Evolutionary conservation across 2,113 vertebrate species (phyloP).

Genomic region (Stictonetta naevosa): DNA sequence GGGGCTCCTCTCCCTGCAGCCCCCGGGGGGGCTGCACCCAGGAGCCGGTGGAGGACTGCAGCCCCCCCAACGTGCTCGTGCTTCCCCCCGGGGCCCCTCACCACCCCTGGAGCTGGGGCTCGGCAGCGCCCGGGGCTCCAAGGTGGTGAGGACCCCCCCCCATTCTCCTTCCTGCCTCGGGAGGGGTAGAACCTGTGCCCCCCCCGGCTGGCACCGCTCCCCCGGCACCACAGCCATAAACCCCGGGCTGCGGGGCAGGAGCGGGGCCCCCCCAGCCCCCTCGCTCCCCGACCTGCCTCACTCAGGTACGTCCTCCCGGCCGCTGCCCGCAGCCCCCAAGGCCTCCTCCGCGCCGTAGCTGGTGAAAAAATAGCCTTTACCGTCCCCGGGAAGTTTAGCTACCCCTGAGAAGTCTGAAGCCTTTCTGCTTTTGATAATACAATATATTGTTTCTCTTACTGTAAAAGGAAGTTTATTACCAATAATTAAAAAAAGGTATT

Average conservation of each 20-base stretch:
- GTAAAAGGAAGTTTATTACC: constrained; percentile 83
- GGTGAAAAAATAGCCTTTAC: constrained; percentile 50
- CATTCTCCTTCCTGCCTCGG: background rate
- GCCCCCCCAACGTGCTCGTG: background rate
- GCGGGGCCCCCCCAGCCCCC: background rate
- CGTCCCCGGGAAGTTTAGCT: constrained; percentile 40
- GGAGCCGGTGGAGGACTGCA: background rate
- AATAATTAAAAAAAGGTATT: constrained; percentile 77
- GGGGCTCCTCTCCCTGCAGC: background rate
- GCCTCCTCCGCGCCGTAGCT: constrained; percentile 27
- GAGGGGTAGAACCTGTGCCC: background rate
- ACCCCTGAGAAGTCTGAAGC: constrained; percentile 68
- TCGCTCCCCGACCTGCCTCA: constrained; percentile 1
- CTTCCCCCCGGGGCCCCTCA: background rate
- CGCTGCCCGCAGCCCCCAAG: constrained; percentile 17
- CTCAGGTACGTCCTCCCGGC: constrained; percentile 20
- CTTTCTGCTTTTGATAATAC: constrained; percentile 85
- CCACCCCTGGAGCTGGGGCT: background rate
- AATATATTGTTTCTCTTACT: constrained; percentile 77
- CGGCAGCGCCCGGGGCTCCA: background rate
- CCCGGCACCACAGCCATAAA: constrained; percentile 38
- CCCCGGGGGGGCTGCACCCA: background rate
- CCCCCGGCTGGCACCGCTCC: background rate
- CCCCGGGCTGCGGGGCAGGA: constrained; percentile 35
- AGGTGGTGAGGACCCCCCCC: background rate